Percentiles rank a stretch among this genome's conserved stretches.
Conservation (phyloP, 1,140 invertebrate genomes). For the Macrobrachium rosenbergii region DNA sequence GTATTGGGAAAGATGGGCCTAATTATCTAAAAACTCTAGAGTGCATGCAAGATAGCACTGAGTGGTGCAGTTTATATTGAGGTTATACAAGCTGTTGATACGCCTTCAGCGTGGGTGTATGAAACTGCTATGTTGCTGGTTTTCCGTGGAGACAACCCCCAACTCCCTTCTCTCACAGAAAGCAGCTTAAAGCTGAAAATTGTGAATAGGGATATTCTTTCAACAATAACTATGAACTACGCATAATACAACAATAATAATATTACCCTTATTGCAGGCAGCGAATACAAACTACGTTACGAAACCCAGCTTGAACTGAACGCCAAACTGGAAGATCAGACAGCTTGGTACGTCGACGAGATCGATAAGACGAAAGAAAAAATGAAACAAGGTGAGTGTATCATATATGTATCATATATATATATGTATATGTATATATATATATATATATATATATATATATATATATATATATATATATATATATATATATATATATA, state of each 20-base stretch:
- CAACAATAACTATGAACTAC: background rate
- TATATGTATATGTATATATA: slow-evolving; percentile 20
- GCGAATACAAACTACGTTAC: slow-evolving; percentile 44
- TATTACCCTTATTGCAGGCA: background rate
- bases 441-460: slow-evolving; percentile 23
- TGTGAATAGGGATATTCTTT: no score
- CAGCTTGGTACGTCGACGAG: slow-evolving; percentile 29
- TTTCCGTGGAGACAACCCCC: no score
- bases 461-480: background rate
- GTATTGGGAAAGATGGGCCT: no score
- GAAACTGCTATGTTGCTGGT: no score
- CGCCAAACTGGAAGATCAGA: slow-evolving; percentile 44
- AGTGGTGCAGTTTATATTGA: no score
- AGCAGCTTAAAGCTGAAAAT: no score
- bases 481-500: background rate
- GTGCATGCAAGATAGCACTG: no score
- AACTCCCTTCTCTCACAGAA: no score
- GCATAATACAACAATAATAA: background rate
- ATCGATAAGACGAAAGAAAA: slow-evolving; percentile 50
- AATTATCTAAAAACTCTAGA: no score
- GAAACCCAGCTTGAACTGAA: slow-evolving; percentile 45
- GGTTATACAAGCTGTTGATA: no score
- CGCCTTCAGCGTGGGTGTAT: no score
- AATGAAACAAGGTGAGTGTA: slow-evolving; percentile 45
- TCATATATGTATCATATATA: slow-evolving; percentile 24